These are phyloP conservation scores for Sepiola atlantica DNA, from an alignment of 2,888 invertebrate species.

Conservation along the genomic window DNA sequence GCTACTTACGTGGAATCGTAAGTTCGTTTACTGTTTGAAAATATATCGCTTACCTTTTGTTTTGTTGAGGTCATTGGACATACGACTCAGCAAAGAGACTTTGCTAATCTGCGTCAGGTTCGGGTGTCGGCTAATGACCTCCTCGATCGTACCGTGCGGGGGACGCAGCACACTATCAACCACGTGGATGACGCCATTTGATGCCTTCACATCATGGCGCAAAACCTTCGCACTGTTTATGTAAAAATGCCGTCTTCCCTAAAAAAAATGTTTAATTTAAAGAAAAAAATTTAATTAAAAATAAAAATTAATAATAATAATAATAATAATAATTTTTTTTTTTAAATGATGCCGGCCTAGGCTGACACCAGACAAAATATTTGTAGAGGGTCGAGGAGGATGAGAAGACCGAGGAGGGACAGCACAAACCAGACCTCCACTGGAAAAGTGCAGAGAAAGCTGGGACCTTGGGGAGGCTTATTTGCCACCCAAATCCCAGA, in stretches of 20 bases:
- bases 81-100: slow-evolving; percentile 52
- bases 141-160: slow-evolving; percentile 64
- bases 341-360: too few relatives aligned
- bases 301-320: too few relatives aligned
- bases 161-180: slow-evolving; percentile 62
- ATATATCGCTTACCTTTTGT: slow-evolving; percentile 49
- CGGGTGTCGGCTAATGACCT: slow-evolving; percentile 56
- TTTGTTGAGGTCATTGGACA: slow-evolving; percentile 52
- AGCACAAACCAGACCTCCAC: too few relatives aligned
- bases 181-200: slow-evolving; percentile 64
- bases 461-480: too few relatives aligned
- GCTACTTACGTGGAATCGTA: too few relatives aligned
- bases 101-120: slow-evolving; percentile 58
- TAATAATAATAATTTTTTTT: too few relatives aligned
- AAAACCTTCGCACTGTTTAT: slow-evolving; percentile 61
- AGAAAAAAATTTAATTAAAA: not conserved
- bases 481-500: too few relatives aligned
- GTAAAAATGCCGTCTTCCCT: slow-evolving; percentile 51
- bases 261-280: not conserved
- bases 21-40: too few relatives aligned
- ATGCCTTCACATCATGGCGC: slow-evolving; percentile 56
- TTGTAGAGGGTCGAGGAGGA: too few relatives aligned
- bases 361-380: too few relatives aligned
- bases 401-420: too few relatives aligned
- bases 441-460: too few relatives aligned